phyloP scores from a whole-genome alignment of 2,888 invertebrate species.

The Amphipoea lucens region DNA sequence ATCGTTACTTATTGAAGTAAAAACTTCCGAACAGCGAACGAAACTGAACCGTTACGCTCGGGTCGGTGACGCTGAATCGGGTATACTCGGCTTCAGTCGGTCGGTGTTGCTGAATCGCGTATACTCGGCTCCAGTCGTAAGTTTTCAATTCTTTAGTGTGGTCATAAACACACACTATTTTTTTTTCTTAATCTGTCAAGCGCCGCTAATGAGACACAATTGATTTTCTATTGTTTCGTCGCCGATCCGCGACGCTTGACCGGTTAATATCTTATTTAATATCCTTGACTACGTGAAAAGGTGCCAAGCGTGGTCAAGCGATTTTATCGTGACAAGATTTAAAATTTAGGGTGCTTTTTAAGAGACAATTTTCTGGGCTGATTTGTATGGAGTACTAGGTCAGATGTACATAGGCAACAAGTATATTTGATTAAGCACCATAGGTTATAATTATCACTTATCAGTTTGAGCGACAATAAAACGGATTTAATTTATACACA shows the following conservation, averaged over 20 bases:
- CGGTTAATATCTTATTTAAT: too few species aligned
- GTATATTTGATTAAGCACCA: constrained; percentile 38
- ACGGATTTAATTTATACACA: neutral
- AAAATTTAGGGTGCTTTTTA: constrained; percentile 3
- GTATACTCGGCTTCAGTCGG: neutral
- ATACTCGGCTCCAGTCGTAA: neutral
- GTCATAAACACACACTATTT: neutral
- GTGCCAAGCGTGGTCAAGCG: constrained; percentile 27
- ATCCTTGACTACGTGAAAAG: neutral
- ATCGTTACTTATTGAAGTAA: neutral
- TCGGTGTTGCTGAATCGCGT: neutral
- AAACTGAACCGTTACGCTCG: too few species aligned
- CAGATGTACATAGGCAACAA: neutral
- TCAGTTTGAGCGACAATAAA: constrained; percentile 16
- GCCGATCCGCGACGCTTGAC: too few species aligned
- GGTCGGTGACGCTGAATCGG: too few species aligned
- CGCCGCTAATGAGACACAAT: too few species aligned
- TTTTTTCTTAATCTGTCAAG: neutral
- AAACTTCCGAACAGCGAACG: neutral
- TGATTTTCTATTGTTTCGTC: too few species aligned
- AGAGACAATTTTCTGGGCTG: neutral
- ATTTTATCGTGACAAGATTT: neutral
- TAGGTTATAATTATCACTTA: constrained; percentile 4
- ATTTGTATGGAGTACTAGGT: neutral
- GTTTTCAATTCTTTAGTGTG: neutral